Evolutionary conservation across 2,113 vertebrate genomes (phyloP), one percentile per base, ranked within the genome.

Genomic region (Grallaria varia): DNA sequence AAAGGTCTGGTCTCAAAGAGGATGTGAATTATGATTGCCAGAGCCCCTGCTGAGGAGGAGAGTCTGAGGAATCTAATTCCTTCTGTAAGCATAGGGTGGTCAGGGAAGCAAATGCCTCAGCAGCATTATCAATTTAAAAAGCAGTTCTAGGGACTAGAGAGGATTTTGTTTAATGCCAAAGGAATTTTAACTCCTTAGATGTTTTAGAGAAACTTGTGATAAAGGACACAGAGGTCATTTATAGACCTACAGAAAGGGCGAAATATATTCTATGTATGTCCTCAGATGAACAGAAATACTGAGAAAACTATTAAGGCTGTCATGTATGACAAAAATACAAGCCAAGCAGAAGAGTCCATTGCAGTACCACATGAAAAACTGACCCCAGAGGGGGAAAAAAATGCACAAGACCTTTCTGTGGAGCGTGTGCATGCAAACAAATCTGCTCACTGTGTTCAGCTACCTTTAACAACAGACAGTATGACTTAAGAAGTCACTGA

Each of bases 161-260:
- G 89, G 92, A 95, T 96, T 95, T 95, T 84, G 24, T 74, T 86
- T 95, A 92, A 95, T 86, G 55, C 83, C 72, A n/a, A 86, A 86
- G 73, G 95, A 96, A 95, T 95, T 86, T 59, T 28, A 39, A 77
- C 63, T 88, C 63, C 83, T 94, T 62, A 94, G 90, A 95, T 92
- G 85, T 90, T 90, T 59, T 25, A 82, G 75, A 90, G 20, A n/a
- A 92, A 39, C 55, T 88, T 27, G 28, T 74, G 77, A 56, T 55
- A 77, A 88, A 88, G 49, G 63, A 76, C 28, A 60, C 6, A 59
- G 50, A 84, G 16, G 33, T 88, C 74, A 95, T 83, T 90, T 85
- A 83, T 31, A 94, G 75, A 66, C 63, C 9, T 72, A 83, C 59
- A 35, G 42, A 71, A 90, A 55, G 42, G 55, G 42, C 11, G 31